Evolutionary conservation across 2,113 vertebrate genomes (phyloP), one percentile per base, ranked within the genome.

Genomic region (Tetrao urogallus): DNA sequence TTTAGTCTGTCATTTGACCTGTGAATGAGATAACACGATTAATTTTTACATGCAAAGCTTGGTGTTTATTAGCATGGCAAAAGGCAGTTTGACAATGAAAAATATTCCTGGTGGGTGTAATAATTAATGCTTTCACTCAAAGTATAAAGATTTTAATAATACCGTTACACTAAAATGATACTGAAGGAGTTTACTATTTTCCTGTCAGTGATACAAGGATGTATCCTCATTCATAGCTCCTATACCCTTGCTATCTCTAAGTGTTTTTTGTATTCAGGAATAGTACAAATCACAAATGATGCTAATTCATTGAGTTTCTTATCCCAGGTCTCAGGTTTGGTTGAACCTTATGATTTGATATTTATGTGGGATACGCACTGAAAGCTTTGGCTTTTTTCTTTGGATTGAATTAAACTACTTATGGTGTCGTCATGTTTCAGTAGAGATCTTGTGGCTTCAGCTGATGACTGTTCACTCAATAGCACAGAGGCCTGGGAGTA

Each of bases 1-100:
- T 93, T 96, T 86, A 89, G 93, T 93, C 86, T 57, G n/a, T 81
- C 83, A 94, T 95, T 94, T 94, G 90, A 92, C 94, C 93, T 90
- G 57, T 91, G 92, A 96, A 91, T 81, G 84, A 95, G 89, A 88
- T 91, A 93, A 93, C 5, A 3, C 25, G 38, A 72, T 66, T 94
- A 70, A 70, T 91, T 94, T 96, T 93, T 89, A 58, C 50, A 57
- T 70, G 45, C 28, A 54, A 52, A 81, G 30, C 78, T 80, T 71
- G 47, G 48, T 96, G 45, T 80, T 65, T 78, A 71, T 89, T 88
- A 91, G 79, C 60, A 42, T 77, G 86, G 86, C 73, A 74, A 95
- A 95, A 95, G 45, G 72, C 83, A 96, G 87, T 80, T 61, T 40
- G 63, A 89, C 86, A 86, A 86, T 73, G 79, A 77, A 93, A 73